Evolutionary conservation across 2,113 vertebrate genomes (phyloP).

Genomic region (Nicator chloris): DNA sequence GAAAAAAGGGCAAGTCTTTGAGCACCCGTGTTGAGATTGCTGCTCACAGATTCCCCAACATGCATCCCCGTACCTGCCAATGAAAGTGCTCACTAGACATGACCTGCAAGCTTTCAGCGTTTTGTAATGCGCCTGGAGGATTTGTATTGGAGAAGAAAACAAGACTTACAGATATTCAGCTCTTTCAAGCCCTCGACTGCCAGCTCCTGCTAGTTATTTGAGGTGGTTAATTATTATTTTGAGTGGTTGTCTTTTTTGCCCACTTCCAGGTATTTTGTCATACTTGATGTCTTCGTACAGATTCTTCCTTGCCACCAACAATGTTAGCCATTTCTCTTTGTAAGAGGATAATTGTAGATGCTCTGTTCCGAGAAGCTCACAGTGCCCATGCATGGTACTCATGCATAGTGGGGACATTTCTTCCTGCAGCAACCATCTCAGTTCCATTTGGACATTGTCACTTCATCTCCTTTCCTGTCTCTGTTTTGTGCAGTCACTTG

Average conservation of each 20-base stretch:
- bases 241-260: background rate
- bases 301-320: background rate
- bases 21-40: background rate
- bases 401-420: fast-evolving
- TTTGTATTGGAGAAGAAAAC: background rate
- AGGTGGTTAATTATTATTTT: background rate
- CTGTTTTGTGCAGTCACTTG: background rate
- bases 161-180: background rate
- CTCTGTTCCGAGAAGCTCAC: background rate
- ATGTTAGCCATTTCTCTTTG: background rate
- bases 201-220: background rate
- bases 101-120: background rate
- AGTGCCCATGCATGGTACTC: background rate
- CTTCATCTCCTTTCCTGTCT: background rate
- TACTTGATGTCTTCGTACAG: background rate
- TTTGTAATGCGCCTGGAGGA: background rate
- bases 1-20: background rate
- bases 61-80: background rate
- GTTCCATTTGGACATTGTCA: background rate
- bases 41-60: background rate
- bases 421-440: background rate
- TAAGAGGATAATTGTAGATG: background rate
- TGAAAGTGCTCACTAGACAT: background rate
- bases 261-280: background rate
- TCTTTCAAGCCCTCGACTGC: background rate